Percentiles rank a stretch among this genome's conserved stretches.
Conservation (phyloP, 2,797 vertebrate genomes). For the Knipowitschia caucasica region DNA sequence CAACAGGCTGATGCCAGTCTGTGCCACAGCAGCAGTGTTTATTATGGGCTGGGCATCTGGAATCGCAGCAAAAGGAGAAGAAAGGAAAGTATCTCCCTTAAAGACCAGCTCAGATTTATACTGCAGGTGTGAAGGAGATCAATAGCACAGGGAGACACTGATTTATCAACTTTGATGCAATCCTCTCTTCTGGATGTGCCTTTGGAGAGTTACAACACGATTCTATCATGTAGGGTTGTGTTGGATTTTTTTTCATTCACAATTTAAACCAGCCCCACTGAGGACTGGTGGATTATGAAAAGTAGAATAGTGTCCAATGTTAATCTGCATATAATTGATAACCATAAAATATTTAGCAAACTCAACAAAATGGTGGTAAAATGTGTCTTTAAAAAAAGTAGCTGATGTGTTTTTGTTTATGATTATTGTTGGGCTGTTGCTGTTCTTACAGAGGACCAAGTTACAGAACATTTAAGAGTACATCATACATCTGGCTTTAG, state of each 20-base stretch:
- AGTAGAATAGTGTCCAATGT: not conserved
- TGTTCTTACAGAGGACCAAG: too few relatives aligned
- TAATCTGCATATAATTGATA: too few relatives aligned
- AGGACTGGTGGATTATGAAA: not conserved
- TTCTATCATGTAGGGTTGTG: not conserved
- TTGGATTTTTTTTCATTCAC: not conserved
- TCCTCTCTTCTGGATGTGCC: not conserved
- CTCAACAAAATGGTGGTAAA: too few relatives aligned
- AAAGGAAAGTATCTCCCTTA: constrained; percentile 10
- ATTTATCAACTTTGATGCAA: too few relatives aligned
- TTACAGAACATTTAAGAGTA: too few relatives aligned
- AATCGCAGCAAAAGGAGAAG: constrained; percentile 33
- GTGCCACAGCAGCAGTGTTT: constrained; percentile 36
- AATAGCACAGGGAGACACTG: not conserved
- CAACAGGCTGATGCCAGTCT: constrained; percentile 71
- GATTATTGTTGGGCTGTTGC: too few relatives aligned
- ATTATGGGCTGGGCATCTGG: constrained; percentile 40
- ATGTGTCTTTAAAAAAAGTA: too few relatives aligned
- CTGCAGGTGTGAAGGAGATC: not conserved
- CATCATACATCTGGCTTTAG: too few relatives aligned
- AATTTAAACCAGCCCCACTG: not conserved
- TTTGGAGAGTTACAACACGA: not conserved
- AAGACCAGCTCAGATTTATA: not conserved
- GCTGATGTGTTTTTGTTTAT: too few relatives aligned
- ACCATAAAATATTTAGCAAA: too few relatives aligned